Evolutionary conservation across 2,888 invertebrate genomes (phyloP).

Genomic region (Apamea sordens): DNA sequence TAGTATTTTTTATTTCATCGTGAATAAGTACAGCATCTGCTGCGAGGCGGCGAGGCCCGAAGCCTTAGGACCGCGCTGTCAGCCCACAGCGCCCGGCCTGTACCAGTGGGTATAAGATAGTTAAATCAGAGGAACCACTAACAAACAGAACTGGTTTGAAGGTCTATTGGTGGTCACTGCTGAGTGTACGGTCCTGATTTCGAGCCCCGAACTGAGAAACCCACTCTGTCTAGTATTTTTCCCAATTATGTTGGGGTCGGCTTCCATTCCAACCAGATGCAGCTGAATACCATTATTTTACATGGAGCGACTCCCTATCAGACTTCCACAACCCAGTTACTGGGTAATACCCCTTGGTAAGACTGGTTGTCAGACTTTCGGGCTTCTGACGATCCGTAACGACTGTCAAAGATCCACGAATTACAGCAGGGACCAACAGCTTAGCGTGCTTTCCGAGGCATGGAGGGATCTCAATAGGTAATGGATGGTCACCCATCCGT

Average conservation of each 20-base stretch:
- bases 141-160: neutral
- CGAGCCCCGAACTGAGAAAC: neutral
- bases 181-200: neutral
- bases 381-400: too few species aligned
- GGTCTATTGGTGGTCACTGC: neutral
- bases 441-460: too few species aligned
- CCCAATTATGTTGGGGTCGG: neutral
- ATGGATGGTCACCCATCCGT: too few species aligned
- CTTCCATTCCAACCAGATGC: neutral
- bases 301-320: neutral
- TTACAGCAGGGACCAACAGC: too few species aligned
- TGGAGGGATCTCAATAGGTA: too few species aligned
- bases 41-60: neutral
- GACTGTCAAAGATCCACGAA: too few species aligned
- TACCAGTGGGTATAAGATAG: neutral
- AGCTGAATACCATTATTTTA: neutral
- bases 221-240: neutral
- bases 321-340: neutral
- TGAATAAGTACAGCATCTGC: neutral
- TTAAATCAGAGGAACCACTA: slow-evolving; percentile 1
- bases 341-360: neutral
- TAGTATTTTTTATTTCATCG: neutral
- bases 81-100: neutral
- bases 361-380: too few species aligned
- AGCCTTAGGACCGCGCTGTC: slow-evolving; percentile 16